Conservation (phyloP, 2,888 invertebrate genomes). For the Chrysina gloriosa region DNA sequence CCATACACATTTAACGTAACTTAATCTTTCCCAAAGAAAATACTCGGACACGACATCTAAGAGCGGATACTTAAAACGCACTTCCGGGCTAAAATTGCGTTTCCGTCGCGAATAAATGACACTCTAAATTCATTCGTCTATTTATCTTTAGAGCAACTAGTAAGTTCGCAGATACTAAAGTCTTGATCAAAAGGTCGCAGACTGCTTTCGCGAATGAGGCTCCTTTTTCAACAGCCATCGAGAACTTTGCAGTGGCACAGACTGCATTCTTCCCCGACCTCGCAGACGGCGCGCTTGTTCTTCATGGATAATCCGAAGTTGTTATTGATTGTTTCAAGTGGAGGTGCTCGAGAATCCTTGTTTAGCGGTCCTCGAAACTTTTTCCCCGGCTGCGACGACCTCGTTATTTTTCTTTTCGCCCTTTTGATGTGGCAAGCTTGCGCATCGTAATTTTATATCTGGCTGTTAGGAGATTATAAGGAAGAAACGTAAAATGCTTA, state of each 20-base stretch:
- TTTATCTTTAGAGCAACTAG: neutral
- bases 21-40: no score
- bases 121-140: neutral
- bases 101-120: neutral
- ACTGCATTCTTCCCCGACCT: neutral
- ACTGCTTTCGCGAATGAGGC: neutral
- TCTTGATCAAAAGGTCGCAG: neutral
- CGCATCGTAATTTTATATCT: neutral
- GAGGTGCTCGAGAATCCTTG: constrained; percentile 26
- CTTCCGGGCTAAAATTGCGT: neutral
- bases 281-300: neutral
- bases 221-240: constrained; percentile 9
- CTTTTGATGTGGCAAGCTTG: constrained; percentile 25
- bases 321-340: constrained; percentile 32
- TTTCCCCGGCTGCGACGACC: constrained; percentile 4
- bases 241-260: constrained; percentile 8
- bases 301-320: constrained; percentile 15
- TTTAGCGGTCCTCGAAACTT: constrained; percentile 23
- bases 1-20: no score
- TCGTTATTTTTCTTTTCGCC: constrained; percentile 20
- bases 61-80: neutral
- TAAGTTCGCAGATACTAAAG: neutral
- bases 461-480: neutral
- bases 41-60: no score
- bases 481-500: neutral